These are phyloP conservation scores for Dendrolimus houi DNA, from an alignment of 2,888 invertebrate species.

Conservation along the genomic window DNA sequence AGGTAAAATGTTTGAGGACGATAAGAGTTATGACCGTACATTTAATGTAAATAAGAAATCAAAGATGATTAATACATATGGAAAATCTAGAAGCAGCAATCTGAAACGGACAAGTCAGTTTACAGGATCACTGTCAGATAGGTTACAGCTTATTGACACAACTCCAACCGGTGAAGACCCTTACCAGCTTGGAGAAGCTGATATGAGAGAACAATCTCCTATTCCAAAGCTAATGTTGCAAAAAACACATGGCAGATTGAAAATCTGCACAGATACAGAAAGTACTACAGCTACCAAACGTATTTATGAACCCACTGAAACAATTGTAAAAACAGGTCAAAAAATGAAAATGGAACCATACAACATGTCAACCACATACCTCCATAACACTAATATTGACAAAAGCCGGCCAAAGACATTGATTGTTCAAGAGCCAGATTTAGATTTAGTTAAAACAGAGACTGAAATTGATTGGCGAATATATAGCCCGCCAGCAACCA, in stretches of 20 bases:
- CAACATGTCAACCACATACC: slow-evolving; percentile 28
- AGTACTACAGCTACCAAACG: slow-evolving; percentile 25
- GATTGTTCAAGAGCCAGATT: slow-evolving; percentile 34
- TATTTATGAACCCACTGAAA: slow-evolving; percentile 38
- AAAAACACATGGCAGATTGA: slow-evolving; percentile 48
- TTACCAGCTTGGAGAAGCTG: slow-evolving; percentile 62
- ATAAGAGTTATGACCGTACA: slow-evolving; percentile 27
- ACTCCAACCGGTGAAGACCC: slow-evolving; percentile 66
- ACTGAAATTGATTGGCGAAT: slow-evolving; percentile 43
- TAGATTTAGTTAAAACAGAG: slow-evolving; percentile 45
- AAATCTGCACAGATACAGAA: slow-evolving; percentile 33
- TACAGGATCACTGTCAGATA: slow-evolving; percentile 53
- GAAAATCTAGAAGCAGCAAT: slow-evolving; percentile 33
- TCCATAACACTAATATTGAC: slow-evolving; percentile 24
- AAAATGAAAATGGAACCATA: slow-evolving; percentile 29
- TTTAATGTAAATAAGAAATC: slow-evolving; percentile 51
- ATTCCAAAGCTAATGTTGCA: slow-evolving; percentile 65
- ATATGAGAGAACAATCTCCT: slow-evolving; percentile 64
- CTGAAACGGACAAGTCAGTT: slow-evolving; percentile 38
- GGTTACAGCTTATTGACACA: slow-evolving; percentile 57
- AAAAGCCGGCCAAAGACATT: slow-evolving; percentile 27
- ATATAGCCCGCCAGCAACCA: slow-evolving; percentile 15
- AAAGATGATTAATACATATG: slow-evolving; percentile 54
- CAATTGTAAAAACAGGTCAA: slow-evolving; percentile 17
- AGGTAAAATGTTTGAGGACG: slow-evolving; percentile 40